Base-by-base conservation (phyloP, 1,140 invertebrate species). In the Adoxophyes honmai region DNA sequence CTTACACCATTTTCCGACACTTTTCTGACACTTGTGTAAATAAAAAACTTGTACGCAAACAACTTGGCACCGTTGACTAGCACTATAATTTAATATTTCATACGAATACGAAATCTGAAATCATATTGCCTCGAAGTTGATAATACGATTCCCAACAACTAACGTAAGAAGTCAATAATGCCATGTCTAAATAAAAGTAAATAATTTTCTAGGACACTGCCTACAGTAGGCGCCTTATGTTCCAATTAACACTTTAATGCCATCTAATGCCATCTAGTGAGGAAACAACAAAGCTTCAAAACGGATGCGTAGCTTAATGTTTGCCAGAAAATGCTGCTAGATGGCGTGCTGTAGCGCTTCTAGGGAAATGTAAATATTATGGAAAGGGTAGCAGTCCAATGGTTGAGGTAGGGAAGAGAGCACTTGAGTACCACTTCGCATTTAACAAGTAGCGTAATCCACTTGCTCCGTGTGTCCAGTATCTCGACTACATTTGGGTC, bases 101-200 rank as follows among this genome's bases (percentile, higher is more conserved):
- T n/a, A n/a, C n/a, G n/a, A n/a, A n/a, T n/a, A n/a, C n/a, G n/a
- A n/a, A n/a, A n/a, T n/a, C n/a, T n/a, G n/a, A n/a, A n/a, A n/a
- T n/a, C n/a, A n/a, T 3, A 28, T 28, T 28, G 2, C 21, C 2
- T 28, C 6, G 21, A 3, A 6, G 21, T 28, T 28, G 21, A 28
- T 28, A 28, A 28, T 28, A 28, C 6, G 21, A 6, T 28, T 28
- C 6, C 21, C 21, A 28, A 6, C 21, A 28, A 28, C 21, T 6
- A 28, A 6, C 21, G 21, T 28, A 28, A 3, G 21, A 28, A 28
- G 21, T 28, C 21, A 28, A 18, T 33, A 48, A 48, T 48, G 21
- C 42, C 21, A 48, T 21, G 21, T 48, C 16, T 48, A 48, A 48
- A 48, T 48, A 48, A 48, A 11, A 48, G 42, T 48, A 48, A 48